Conservation (phyloP, 1,140 invertebrate genomes). For the Halictus rubicundus region DNA sequence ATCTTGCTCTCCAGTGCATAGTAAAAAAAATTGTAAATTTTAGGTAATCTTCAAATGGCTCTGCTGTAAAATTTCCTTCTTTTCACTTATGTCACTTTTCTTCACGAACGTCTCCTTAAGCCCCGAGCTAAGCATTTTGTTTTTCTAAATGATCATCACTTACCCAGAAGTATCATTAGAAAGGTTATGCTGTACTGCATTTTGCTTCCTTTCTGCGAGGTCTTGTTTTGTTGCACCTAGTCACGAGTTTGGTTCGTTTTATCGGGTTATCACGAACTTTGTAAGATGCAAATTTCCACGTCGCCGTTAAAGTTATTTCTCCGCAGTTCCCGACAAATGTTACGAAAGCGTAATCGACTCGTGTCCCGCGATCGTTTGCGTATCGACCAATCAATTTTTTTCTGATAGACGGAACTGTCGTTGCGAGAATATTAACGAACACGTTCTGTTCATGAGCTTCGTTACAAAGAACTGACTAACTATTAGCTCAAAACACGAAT, state of each 20-base stretch:
- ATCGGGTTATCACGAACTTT: not conserved
- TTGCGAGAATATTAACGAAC: not conserved
- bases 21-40: too few relatives aligned
- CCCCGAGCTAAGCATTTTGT: too few relatives aligned
- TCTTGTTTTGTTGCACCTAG: not conserved
- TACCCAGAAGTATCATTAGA: too few relatives aligned
- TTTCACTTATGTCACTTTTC: too few relatives aligned
- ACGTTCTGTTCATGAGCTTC: not conserved
- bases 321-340: not conserved
- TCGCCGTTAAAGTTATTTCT: not conserved
- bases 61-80: too few relatives aligned
- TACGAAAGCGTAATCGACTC: not conserved
- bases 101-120: too few relatives aligned
- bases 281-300: constrained; percentile 22
- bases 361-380: not conserved
- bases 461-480: not conserved
- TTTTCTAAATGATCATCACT: too few relatives aligned
- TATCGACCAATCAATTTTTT: not conserved
- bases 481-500: too few relatives aligned
- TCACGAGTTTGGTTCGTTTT: not conserved
- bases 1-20: too few relatives aligned
- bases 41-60: too few relatives aligned
- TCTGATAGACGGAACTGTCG: not conserved
- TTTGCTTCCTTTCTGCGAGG: not conserved
- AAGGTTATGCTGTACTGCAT: not conserved